Percentiles rank a stretch among this genome's conserved stretches.
phyloP scores from a whole-genome alignment of 2,113 vertebrate species.

The Xyliphius kryptos region DNA sequence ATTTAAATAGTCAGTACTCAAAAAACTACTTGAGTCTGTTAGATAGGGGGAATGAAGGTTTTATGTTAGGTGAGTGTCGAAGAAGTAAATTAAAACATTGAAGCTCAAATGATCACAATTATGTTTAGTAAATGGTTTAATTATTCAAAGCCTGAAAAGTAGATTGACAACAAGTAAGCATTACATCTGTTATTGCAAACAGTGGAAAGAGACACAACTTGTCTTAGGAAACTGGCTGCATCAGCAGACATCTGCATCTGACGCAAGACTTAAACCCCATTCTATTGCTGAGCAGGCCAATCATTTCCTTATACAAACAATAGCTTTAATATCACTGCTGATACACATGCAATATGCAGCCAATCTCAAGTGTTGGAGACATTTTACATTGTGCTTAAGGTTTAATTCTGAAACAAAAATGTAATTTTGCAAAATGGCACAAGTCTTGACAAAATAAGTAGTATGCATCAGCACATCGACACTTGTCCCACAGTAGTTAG shows the following conservation, averaged over 20 bases:
- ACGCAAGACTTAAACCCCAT: not conserved
- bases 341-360: not conserved
- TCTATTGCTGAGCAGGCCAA: conserved; percentile 9
- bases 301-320: conserved; percentile 1
- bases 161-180: too few species aligned
- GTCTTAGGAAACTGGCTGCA: conserved; percentile 1
- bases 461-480: not conserved
- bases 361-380: not conserved
- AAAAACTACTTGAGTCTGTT: not conserved
- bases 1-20: not conserved
- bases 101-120: not conserved
- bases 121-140: too few species aligned
- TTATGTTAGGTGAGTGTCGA: conserved; percentile 5
- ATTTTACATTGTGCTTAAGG: not conserved
- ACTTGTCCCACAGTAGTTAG: not conserved
- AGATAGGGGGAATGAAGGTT: not conserved
- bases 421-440: not conserved
- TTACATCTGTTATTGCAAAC: not conserved
- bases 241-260: conserved; percentile 10
- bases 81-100: not conserved
- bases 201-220: not conserved
- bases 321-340: not conserved
- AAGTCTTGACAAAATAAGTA: conserved; percentile 11
- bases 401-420: not conserved
- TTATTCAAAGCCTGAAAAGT: too few species aligned